Evolutionary conservation across 2,888 invertebrate genomes (phyloP), one percentile per base, ranked within the genome.

Genomic region (Drosophila meridiana): DNA sequence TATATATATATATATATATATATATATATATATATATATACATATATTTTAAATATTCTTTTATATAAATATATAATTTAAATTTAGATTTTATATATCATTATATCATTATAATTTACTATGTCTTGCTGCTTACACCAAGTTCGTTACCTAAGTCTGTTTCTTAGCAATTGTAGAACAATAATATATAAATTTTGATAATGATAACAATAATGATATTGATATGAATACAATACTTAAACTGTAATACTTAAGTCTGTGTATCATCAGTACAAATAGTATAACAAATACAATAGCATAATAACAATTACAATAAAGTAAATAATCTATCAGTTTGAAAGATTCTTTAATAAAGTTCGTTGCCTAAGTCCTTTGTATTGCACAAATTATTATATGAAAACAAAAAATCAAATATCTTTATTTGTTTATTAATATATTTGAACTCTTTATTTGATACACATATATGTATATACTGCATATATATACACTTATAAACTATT

Each of bases 121-220:
- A 20, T 20, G 20, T 20, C 20, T 20, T 20, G 20, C 20, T 20
- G 20, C 28, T 47, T 32, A 4, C 20, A 32, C n/a, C 8, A 30
- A 48, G 48, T 48, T 88, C 57, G 72, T 88, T 88, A 69, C 65
- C 61, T 59, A 71, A 78, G 73, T 55, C 45, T 53, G 47, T 62
- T 40, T 7, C 36, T 7, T 13, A 28, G 1, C 4, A 28, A 2
- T 13, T 2, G 3, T 28, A n/a, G n/a, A n/a, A n/a, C n/a, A n/a
- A n/a, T n/a, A n/a, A n/a, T n/a, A n/a, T n/a, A 30, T 8, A 4
- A n/a, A 2, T 14, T 14, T 26, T 28, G 11, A 47, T 47, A 47
- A 1, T 2, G 4, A 28, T 28, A 28, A 28, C 3, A 6, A 47
- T 6, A 20, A 20, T 9, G 11, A 45, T 26, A 11, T 26, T 5